Percentiles rank a stretch among this genome's conserved stretches.
Conservation (phyloP, 2,888 invertebrate genomes). For the Mythimna albipuncta region DNA sequence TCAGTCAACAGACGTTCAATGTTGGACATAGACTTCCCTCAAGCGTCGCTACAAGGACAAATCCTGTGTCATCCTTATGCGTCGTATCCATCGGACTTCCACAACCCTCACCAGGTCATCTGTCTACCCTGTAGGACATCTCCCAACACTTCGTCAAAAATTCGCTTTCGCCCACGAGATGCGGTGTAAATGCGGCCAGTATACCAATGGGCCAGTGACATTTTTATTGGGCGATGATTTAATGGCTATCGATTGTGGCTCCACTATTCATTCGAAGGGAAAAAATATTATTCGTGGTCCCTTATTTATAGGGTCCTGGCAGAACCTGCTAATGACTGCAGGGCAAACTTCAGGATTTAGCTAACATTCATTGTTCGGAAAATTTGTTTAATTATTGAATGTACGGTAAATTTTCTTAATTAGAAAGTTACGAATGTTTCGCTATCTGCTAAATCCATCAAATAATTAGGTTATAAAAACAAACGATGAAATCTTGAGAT, state of each 20-base stretch:
- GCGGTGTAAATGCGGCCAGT: conserved; percentile 77
- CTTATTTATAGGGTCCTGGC: conserved; percentile 57
- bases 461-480: background rate
- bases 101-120: too few relatives aligned
- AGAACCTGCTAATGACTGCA: conserved; percentile 47
- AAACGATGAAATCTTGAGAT: background rate
- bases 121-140: too few relatives aligned
- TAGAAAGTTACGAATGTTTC: background rate
- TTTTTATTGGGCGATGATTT: conserved; percentile 89
- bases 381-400: conserved; percentile 8
- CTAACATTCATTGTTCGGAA: conserved; percentile 22
- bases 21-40: too few relatives aligned
- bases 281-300: conserved; percentile 73
- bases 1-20: too few relatives aligned
- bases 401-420: background rate
- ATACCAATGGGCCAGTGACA: conserved; percentile 83
- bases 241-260: conserved; percentile 86
- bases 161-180: conserved; percentile 31
- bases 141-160: too few relatives aligned
- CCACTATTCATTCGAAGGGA: conserved; percentile 76
- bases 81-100: too few relatives aligned
- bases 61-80: too few relatives aligned
- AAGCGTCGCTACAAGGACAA: too few relatives aligned
- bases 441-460: background rate
- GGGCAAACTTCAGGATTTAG: conserved; percentile 26